Conservation (phyloP, 92 coral and sea anemone genomes). For the Phenganax subtilis region DNA sequence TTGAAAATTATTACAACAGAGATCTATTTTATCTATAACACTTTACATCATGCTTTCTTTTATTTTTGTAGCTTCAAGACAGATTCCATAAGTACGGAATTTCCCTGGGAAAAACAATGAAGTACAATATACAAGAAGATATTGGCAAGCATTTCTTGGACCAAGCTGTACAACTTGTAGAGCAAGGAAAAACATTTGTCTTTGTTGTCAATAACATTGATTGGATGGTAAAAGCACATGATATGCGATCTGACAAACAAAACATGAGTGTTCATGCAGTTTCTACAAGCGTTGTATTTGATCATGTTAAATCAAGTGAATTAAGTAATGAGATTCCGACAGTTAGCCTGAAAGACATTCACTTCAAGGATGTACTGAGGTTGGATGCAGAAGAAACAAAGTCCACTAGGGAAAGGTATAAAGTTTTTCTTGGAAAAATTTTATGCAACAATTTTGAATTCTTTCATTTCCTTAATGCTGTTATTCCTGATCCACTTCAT, state of each 20-base stretch:
- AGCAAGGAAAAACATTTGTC: conserved; percentile 46
- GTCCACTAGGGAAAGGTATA: conserved; percentile 44
- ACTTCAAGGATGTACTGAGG: conserved; percentile 43
- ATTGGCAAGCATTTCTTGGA: conserved; percentile 51
- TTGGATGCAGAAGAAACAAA: conserved; percentile 34
- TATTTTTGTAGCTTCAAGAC: conserved; percentile 38
- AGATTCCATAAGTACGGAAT: conserved; percentile 45
- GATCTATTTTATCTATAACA: no score
- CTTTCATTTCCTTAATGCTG: conserved; percentile 27
- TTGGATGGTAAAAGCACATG: conserved; percentile 52
- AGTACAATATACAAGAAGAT: conserved; percentile 46
- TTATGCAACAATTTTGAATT: conserved; percentile 48
- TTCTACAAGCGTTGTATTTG: conserved; percentile 44
- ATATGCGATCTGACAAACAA: conserved; percentile 51
- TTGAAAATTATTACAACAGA: no score
- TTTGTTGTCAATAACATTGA: conserved; percentile 50
- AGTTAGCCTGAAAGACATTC: conserved; percentile 35
- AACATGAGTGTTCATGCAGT: conserved; percentile 63
- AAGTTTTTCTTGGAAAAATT: conserved; percentile 49
- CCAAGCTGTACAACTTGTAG: conserved; percentile 41
- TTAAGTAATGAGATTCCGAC: conserved; percentile 45
- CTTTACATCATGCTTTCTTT: no score
- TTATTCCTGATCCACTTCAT: conserved; percentile 41
- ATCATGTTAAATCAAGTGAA: conserved; percentile 26
- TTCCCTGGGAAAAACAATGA: conserved; percentile 47